These are phyloP conservation scores for Leptonema lineaticorne DNA, from an alignment of 1,140 invertebrate genomes.

Conservation along the genomic window DNA sequence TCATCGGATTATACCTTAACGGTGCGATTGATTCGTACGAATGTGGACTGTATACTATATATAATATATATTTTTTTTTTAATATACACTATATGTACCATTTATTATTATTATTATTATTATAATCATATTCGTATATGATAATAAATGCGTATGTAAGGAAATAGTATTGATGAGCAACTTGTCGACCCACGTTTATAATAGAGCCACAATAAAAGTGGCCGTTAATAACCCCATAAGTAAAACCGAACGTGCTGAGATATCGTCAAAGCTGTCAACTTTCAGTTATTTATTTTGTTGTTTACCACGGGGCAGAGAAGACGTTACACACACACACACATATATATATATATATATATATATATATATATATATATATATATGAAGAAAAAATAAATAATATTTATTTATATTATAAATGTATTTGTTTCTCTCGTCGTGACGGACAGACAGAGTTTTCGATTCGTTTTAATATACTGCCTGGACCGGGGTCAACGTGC, in stretches of 20 bases:
- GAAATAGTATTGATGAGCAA: not conserved
- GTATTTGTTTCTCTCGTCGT: not conserved
- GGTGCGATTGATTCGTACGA: too few species aligned
- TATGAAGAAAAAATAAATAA: not conserved
- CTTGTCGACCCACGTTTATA: slow-evolving; percentile 23
- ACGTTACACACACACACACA: not conserved
- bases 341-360: not conserved
- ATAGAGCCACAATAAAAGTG: slow-evolving; percentile 21
- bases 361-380: not conserved
- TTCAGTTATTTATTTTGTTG: slow-evolving; percentile 26
- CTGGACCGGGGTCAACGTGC: slow-evolving; percentile 1
- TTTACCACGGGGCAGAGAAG: slow-evolving; percentile 2
- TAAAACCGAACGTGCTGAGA: slow-evolving; percentile 24
- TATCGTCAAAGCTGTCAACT: slow-evolving; percentile 21
- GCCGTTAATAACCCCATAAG: slow-evolving; percentile 24
- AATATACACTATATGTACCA: too few species aligned
- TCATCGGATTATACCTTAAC: too few species aligned
- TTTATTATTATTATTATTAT: too few species aligned
- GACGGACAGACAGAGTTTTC: slow-evolving; percentile 12
- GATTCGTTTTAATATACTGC: slow-evolving; percentile 10
- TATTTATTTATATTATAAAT: not conserved
- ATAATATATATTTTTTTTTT: too few species aligned
- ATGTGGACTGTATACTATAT: too few species aligned
- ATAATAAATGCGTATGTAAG: too few species aligned
- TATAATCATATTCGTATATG: too few species aligned